phyloP scores from a whole-genome alignment of 2,797 vertebrate genomes.

The Enteromius trimaculatus region DNA sequence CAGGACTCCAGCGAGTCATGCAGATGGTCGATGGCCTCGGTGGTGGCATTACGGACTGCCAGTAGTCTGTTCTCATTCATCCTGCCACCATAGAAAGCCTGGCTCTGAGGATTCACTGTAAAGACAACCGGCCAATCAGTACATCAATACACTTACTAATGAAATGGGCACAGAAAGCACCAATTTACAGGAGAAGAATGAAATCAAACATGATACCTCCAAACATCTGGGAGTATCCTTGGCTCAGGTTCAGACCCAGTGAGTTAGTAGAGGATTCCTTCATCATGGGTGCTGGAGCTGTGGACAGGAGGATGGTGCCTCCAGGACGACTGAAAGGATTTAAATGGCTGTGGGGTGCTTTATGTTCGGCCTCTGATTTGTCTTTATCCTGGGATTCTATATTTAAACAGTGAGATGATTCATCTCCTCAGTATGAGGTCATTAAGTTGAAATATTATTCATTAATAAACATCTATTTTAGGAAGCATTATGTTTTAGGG shows the following conservation, averaged over 20 bases:
- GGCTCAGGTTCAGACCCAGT: constrained; percentile 69
- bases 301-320: constrained; percentile 67
- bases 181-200: not conserved
- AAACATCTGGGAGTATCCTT: constrained; percentile 66
- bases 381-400: constrained; percentile 61
- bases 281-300: constrained; percentile 44
- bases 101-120: constrained; percentile 65
- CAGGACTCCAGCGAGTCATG: constrained; percentile 88
- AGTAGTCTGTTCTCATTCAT: constrained; percentile 76
- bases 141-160: not conserved
- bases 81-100: constrained; percentile 79
- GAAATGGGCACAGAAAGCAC: not conserved
- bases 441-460: not conserved
- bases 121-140: constrained; percentile 8
- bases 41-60: constrained; percentile 79
- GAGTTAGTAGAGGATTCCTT: constrained; percentile 63
- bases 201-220: constrained; percentile 72
- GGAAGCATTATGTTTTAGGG: not conserved
- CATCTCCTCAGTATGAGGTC: not conserved
- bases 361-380: constrained; percentile 5
- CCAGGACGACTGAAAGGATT: constrained; percentile 67
- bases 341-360: constrained; percentile 36
- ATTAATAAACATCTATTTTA: not conserved
- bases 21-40: constrained; percentile 87
- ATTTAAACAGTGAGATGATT: not conserved